Conservation (phyloP, 2,113 vertebrate species). For the Stomatorhinus ivindoensis region DNA sequence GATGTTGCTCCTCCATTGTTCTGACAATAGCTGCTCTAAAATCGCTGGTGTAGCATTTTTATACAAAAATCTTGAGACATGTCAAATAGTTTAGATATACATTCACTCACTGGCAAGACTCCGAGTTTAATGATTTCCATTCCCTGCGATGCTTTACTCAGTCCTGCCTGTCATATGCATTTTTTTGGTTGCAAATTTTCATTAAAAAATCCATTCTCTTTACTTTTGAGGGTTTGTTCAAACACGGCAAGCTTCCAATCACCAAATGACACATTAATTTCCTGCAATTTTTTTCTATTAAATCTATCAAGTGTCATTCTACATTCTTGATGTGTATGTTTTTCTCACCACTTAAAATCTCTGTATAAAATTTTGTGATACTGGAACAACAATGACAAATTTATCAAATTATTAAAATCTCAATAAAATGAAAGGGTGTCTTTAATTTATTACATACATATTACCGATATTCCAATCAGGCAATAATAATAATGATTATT, state of each 20-base stretch:
- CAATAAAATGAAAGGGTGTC: not conserved
- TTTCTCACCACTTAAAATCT: not conserved
- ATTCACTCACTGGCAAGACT: constrained; percentile 10
- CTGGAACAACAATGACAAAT: not conserved
- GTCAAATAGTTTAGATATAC: constrained; percentile 17
- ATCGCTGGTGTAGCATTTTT: constrained; percentile 16
- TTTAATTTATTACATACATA: not conserved
- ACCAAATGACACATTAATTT: not conserved
- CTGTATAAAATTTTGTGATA: not conserved
- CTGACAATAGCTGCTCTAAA: constrained; percentile 22
- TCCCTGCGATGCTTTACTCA: constrained; percentile 7
- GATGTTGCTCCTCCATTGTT: constrained; percentile 9
- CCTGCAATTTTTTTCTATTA: not conserved
- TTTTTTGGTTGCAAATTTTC: constrained; percentile 7
- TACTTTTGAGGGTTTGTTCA: constrained; percentile 7
- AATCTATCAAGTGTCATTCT: not conserved
- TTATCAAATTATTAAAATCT: not conserved
- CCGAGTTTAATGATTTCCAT: constrained; percentile 20
- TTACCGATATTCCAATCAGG: not conserved
- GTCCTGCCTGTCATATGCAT: constrained; percentile 5
- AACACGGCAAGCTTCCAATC: constrained; percentile 3
- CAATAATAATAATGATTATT: not conserved
- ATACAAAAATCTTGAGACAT: constrained; percentile 16
- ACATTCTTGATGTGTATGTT: not conserved
- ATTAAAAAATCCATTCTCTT: not conserved